phyloP scores from a whole-genome alignment of 2,113 vertebrate species.

The Microtus richardsoni region DNA sequence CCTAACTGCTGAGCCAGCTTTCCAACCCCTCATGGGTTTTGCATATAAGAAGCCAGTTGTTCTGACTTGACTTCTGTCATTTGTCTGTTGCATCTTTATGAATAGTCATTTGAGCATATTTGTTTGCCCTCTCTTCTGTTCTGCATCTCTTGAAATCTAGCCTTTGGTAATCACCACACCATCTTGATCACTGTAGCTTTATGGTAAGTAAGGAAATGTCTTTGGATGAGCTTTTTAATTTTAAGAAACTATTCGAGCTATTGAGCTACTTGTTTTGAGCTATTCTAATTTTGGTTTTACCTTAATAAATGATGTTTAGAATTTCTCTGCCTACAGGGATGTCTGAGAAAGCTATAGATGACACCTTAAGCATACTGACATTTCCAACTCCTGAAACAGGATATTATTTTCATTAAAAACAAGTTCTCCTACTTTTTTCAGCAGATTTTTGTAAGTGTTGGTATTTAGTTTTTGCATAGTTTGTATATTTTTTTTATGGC shows the following conservation, averaged over 20 bases:
- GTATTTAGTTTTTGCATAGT: neutral
- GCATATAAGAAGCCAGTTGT: neutral
- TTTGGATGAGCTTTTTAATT: neutral
- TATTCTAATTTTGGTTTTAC: neutral
- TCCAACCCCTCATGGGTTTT: neutral
- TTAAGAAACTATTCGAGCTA: neutral
- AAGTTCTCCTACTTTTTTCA: neutral
- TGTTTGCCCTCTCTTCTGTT: neutral
- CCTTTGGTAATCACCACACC: neutral
- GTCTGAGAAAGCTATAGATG: neutral
- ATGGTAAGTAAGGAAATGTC: neutral
- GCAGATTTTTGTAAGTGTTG: neutral
- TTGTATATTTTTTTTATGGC: neutral
- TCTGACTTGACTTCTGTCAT: neutral
- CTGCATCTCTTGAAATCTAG: neutral
- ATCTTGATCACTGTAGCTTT: neutral
- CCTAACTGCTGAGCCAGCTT: neutral
- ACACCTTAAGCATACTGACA: neutral
- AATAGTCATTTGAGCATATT: neutral
- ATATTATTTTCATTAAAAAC: neutral
- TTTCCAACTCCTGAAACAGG: neutral
- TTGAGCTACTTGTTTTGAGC: too few relatives aligned
- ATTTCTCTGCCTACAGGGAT: neutral
- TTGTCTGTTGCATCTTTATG: neutral
- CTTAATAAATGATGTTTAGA: neutral